Base-by-base conservation (phyloP, 92 coral and sea anemone species). In the Porites cylindrica region DNA sequence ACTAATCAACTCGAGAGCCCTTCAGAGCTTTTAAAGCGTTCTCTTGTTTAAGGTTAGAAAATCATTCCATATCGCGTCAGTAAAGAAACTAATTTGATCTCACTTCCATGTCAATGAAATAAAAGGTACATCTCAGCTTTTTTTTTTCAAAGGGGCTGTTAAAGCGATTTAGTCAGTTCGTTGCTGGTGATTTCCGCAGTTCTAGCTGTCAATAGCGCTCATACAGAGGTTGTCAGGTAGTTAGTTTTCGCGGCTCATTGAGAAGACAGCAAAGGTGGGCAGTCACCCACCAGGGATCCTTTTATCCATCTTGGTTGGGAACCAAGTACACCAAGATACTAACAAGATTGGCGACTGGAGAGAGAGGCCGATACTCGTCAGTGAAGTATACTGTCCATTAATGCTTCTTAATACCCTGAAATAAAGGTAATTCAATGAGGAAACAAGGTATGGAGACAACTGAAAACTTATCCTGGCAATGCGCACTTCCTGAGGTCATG, bases 391-490 rank as follows among this genome's bases (percentile, higher is more conserved):
- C 72, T 72, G 80, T 61, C 29, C 81, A 63, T 52, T 64, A 72
- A 83, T 73, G 63, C 87, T 64, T 77, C 69, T 70, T 71, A 82
- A 82, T 82, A 58, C 78, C 91, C 77, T 82, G 81, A 82, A 83
- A 88, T 70, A 72, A 51, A 78, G 71, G 82, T 86, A 83, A 87
- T 82, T 83, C 87, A 82, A 87, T 73, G 89, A 61, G 76, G 86
- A 88, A 70, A 88, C 77, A 54, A 38, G 38, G 81, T 17, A 82
- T 82, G 53, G 84, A 68, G 75, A 80, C 60, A 67, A 67, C 62
- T 66, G 86, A 75, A 75, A 66, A 13, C 76, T 82, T 51, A 61
- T 70, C 70, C 64, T 75, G 61, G 79, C 84, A 90, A 67, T 61
- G 75, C 80, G 21, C 61, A 61, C 78, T 60, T 78, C 89, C 90